These are phyloP conservation scores for Apogon hyalosoma DNA, from an alignment of 2,797 vertebrate species.

Conservation along the genomic window DNA sequence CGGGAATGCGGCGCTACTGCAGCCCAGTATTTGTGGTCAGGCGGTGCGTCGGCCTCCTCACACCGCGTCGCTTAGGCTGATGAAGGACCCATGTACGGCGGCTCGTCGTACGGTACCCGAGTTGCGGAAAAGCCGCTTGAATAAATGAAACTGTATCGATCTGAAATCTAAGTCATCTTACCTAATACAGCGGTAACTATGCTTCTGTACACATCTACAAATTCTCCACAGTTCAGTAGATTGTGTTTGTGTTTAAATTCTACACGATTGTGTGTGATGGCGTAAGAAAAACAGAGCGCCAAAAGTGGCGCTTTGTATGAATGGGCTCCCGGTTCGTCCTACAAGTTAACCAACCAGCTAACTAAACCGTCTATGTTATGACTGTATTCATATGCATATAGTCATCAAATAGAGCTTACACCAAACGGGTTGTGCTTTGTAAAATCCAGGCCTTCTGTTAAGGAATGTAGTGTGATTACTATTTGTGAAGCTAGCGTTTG, in stretches of 20 bases:
- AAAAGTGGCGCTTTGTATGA: constrained; percentile 69
- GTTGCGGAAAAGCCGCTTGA: not conserved
- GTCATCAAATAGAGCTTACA: too few species aligned
- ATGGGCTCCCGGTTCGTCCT: constrained; percentile 32
- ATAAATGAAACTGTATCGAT: constrained; percentile 63
- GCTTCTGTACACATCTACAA: not conserved
- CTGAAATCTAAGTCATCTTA: constrained; percentile 81
- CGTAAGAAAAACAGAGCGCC: not conserved
- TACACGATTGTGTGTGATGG: not conserved
- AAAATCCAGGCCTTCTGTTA: too few species aligned
- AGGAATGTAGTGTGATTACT: not conserved
- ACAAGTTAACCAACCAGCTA: not conserved
- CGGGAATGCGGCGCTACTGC: not conserved
- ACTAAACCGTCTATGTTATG: not conserved
- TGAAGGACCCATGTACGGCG: constrained; percentile 71
- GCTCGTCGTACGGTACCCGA: constrained; percentile 35
- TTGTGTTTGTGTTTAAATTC: constrained; percentile 23
- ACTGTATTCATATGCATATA: not conserved
- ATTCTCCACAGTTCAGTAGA: not conserved
- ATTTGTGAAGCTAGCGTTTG: constrained; percentile 12
- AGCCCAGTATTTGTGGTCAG: constrained; percentile 47
- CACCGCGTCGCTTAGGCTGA: not conserved
- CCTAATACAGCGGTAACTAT: constrained; percentile 76
- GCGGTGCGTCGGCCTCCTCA: constrained; percentile 39
- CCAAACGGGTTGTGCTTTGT: too few species aligned